A percentile compares a stretch with the other conserved stretches of the same genome.
These are phyloP conservation scores for Megaleporinus macrocephalus DNA, from an alignment of 2,113 vertebrate genomes.

Conservation along the genomic window DNA sequence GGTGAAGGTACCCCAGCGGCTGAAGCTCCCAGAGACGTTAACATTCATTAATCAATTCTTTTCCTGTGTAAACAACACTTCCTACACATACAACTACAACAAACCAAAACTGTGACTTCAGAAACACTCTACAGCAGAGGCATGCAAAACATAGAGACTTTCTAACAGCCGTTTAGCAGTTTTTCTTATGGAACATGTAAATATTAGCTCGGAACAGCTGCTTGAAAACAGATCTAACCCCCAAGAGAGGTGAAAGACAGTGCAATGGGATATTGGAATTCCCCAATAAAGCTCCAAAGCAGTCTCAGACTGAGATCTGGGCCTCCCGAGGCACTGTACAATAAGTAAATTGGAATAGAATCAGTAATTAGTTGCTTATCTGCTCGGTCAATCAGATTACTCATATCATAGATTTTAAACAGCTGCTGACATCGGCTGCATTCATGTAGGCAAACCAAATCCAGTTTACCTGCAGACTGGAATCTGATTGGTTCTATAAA, in stretches of 20 bases:
- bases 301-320: slow-evolving; percentile 1
- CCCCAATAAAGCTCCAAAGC: not conserved
- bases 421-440: not conserved
- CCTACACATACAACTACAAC: slow-evolving; percentile 4
- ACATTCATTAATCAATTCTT: not conserved
- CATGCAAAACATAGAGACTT: not conserved
- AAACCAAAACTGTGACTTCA: not conserved
- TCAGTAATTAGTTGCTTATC: not conserved
- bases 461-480: not conserved
- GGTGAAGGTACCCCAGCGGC: not conserved
- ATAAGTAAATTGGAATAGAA: not conserved
- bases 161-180: not conserved
- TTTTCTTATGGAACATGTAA: not conserved
- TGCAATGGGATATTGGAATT: not conserved
- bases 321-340: not conserved
- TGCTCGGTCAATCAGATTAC: not conserved
- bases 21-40: not conserved
- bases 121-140: not conserved
- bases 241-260: not conserved
- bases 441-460: not conserved
- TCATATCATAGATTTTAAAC: not conserved
- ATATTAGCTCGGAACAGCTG: not conserved
- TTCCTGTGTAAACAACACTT: slow-evolving; percentile 20
- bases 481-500: not conserved
- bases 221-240: not conserved